Evolutionary conservation across 2,888 invertebrate species (phyloP), one percentile per base, ranked within the genome.

Genomic region (Drosophila planitibia): DNA sequence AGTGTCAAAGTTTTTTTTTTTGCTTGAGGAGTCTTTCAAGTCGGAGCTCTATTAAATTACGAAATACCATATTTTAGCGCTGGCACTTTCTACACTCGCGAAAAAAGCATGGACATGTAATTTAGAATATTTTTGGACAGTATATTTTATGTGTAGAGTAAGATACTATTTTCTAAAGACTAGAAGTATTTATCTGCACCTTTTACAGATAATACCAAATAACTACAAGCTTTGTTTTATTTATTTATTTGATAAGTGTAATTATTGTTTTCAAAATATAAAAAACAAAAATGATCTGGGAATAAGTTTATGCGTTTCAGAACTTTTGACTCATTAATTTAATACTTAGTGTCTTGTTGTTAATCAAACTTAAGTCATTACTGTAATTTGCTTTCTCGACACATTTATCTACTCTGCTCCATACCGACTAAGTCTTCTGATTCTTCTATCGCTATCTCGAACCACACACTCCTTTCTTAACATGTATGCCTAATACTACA

Each of bases 31-130:
- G 44, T 65, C 49, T 25, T 63, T 64, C 30, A 33, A 67, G 51
- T 28, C 28, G 55, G 22, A 19, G 60, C 53, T 53, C 60, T 58
- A 75, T 74, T 61, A 75, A 72, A 79, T 79, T 69, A 67, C 49
- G 30, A 58, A 61, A 59, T 55, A 69, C 65, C 51, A 63, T 63
- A 39, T 60, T 10, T 35, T 53, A 22, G 5, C 33, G 7, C 28
- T 22, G 19, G 32, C 19, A 14, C 51, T 25, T 12, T 22, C 33
- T 22, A 41, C 58, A 58, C 58, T 19, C 1, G 12, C 3, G 2
- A 16, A 53, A 32, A 53, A 28, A 14, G 12, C 12, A 30, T n/a
- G 30, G 19, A 12, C 10, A 51, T 16, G 0, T 30, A 12, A 19
- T 19, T 19, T 10, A 51, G 0, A 10, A 51, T 1, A 25, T 4